Base-by-base conservation (phyloP, 2,113 vertebrate genomes). In the Mohoua ochrocephala region DNA sequence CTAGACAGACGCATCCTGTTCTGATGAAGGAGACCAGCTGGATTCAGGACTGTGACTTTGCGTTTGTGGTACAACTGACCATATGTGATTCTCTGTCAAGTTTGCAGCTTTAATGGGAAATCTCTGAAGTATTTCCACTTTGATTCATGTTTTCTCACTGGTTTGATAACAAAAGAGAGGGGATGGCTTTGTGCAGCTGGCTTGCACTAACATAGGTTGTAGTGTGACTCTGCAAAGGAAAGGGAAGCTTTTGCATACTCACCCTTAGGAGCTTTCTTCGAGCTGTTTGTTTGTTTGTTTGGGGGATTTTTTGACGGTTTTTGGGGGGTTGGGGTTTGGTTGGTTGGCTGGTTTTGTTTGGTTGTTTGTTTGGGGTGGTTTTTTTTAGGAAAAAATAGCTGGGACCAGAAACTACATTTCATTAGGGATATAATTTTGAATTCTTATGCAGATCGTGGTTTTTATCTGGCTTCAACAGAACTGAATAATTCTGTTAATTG, bases 381-480 rank as follows among this genome's bases (percentile, higher is more conserved):
- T 64, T 39, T 80, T 65, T 60, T 54, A 15, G 27, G 33, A 17
- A 59, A 65, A 84, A 87, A 54, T 75, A 85, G 22, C 45, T 80
- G 59, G 50, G 56, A 91, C 33, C 35, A 70, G 73, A 86, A 76
- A 57, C 45, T 70, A 45, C 21, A 50, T 91, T 86, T 92, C 64
- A 54, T 91, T 74, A 67, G 83, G 75, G 79, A 77, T 85, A 52
- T 50, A 65, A 86, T 91, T 96, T 77, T 77, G 42, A 92, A 78
- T 89, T 87, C 65, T 92, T 84, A 81, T 26, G 65, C 52, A 84
- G 77, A 88, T 87, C 0, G 0, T 71, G 65, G 15, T 42, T 89
- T 93, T 92, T 94, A 82, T 93, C 80, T 89, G 86, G 60, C 84
- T 91, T 95, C 65, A 81, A 41, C 86, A 92, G 87, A 96, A 79